Evolutionary conservation across 2,113 vertebrate species (phyloP), one percentile per base, ranked within the genome.

Genomic region (Syrrhaptes paradoxus): DNA sequence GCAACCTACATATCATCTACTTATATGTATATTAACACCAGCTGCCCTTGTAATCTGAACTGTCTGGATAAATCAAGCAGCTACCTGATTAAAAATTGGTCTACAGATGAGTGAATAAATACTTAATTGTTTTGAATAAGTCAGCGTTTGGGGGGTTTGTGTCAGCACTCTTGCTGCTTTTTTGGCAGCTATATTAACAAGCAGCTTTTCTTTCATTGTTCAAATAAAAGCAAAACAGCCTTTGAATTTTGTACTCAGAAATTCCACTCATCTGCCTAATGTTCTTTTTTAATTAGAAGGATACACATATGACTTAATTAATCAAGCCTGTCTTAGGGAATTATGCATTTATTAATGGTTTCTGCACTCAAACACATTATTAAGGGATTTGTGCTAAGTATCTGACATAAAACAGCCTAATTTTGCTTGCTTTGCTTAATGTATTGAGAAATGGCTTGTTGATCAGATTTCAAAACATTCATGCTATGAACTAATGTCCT

Each of bases 301-400:
- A 97, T 97, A 97, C 96, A 98, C 97, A 97, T 97, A 98, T 98
- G 97, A 98, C 98, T 98, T 98, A 98, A 98, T 98, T 98, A 98
- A 98, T 98, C 98, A 98, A 98, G 96, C 85, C 96, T 97, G 95
- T 98, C 98, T 97, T 96, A 88, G 97, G 96, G 96, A 98, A 98
- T 98, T 98, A 98, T 95, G 91, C 97, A 97, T 98, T 98, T 98
- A 98, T 98, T 98, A 98, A 98, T 98, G 97, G 95, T 96, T 98
- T 97, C 95, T 97, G 96, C 97, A 97, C 95, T 98, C 97, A 96
- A 98, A 98, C 97, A 97, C 95, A 90, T 98, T 98, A 98, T 98
- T 98, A 97, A 97, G 92, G 98, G 98, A 98, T 98, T 98, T 98
- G 96, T 97, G 97, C 94, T 98, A 98, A 98, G 97, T 97, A 97